Percentiles rank a stretch among this genome's conserved stretches.
phyloP scores from a whole-genome alignment of 2,797 vertebrate genomes.

The Etheostoma perlongum region DNA sequence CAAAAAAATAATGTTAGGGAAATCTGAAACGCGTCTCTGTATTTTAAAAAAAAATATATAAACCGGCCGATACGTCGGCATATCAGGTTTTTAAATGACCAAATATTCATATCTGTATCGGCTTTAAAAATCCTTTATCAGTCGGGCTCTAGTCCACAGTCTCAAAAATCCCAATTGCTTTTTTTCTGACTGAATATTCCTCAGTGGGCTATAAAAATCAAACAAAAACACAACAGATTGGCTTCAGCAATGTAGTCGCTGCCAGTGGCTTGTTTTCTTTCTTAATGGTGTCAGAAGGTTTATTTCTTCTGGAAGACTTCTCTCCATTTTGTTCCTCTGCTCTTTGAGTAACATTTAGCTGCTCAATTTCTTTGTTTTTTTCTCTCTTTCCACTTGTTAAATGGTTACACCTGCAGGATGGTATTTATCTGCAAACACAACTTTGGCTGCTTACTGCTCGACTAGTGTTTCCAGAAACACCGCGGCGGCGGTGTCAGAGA shows the following conservation, averaged over 20 bases:
- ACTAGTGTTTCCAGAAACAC: background rate
- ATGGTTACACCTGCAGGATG: background rate
- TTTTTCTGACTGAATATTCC: conserved; percentile 22
- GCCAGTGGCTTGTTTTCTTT: conserved; percentile 4
- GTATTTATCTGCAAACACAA: conserved; percentile 5
- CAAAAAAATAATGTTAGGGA: too few relatives aligned
- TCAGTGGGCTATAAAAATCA: background rate
- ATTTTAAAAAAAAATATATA: too few relatives aligned
- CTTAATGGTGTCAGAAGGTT: background rate
- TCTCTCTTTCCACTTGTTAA: background rate
- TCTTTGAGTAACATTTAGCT: conserved; percentile 1
- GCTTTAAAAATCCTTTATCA: too few relatives aligned
- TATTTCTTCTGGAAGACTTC: background rate
- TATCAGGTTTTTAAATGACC: too few relatives aligned
- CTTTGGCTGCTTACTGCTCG: background rate
- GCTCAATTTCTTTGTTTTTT: background rate
- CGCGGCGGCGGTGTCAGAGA: background rate
- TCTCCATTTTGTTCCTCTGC: background rate
- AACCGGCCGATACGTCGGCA: too few relatives aligned
- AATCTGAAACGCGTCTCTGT: too few relatives aligned
- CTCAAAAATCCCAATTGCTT: conserved; percentile 13
- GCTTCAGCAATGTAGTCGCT: background rate
- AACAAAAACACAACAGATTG: background rate
- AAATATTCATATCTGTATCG: too few relatives aligned
- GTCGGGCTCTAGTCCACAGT: background rate